Conservation (phyloP, 2,888 invertebrate species). For the Chaetoderma sp. region DNA sequence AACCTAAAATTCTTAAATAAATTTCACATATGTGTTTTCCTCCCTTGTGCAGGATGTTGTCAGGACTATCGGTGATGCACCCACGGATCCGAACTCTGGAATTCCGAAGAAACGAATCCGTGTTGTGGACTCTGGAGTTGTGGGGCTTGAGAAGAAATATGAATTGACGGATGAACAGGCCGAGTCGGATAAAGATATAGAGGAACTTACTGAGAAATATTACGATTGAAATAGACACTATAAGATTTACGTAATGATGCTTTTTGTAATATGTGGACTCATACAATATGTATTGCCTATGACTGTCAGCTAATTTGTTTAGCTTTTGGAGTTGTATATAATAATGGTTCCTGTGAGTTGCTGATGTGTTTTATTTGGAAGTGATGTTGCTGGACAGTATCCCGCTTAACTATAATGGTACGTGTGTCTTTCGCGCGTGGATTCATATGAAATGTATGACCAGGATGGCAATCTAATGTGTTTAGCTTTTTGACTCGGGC, state of each 20-base stretch:
- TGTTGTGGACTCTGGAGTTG: slow-evolving; percentile 41
- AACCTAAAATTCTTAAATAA: too few relatives aligned
- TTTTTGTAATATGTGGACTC: neutral
- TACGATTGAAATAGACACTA: neutral
- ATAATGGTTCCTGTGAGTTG: neutral
- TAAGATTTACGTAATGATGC: neutral
- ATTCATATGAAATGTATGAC: too few relatives aligned
- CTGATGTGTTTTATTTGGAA: too few relatives aligned
- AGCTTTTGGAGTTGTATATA: neutral
- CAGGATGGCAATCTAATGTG: too few relatives aligned
- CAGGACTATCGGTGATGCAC: slow-evolving; percentile 45
- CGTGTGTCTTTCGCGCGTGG: too few relatives aligned
- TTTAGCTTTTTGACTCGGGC: too few relatives aligned
- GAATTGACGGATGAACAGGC: neutral
- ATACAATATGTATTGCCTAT: neutral
- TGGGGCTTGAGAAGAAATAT: slow-evolving; percentile 30
- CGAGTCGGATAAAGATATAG: slow-evolving; percentile 1
- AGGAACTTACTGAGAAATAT: neutral
- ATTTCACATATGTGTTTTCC: too few relatives aligned
- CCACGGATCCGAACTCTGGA: slow-evolving; percentile 40
- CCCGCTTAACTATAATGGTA: too few relatives aligned
- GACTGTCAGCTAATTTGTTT: neutral
- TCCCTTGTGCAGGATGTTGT: slow-evolving; percentile 41
- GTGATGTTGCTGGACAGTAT: too few relatives aligned
- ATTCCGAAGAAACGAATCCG: slow-evolving; percentile 40